Percentiles rank a stretch among this genome's conserved stretches.
These are phyloP conservation scores for Scleropages formosus DNA, from an alignment of 2,797 vertebrate species.

Conservation along the genomic window DNA sequence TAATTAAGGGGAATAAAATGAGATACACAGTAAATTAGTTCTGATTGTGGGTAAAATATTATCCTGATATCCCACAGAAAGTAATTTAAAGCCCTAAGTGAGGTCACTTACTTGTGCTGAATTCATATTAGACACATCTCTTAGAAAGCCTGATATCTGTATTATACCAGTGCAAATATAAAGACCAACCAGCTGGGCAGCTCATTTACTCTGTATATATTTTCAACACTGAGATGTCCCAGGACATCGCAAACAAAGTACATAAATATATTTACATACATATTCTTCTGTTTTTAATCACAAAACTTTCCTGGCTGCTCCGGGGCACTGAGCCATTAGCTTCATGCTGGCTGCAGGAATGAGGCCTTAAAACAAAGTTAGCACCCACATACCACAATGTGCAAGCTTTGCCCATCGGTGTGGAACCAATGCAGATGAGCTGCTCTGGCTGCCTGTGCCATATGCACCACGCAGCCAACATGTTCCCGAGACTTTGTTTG, in stretches of 20 bases:
- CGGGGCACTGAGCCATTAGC: background rate
- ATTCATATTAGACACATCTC: too few species aligned
- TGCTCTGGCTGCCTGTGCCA: background rate
- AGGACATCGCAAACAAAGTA: background rate
- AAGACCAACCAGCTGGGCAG: background rate
- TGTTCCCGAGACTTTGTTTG: background rate
- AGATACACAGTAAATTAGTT: too few species aligned
- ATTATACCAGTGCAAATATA: too few species aligned
- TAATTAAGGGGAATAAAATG: too few species aligned
- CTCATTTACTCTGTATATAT: background rate
- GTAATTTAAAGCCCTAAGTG: too few species aligned
- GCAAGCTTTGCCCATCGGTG: background rate
- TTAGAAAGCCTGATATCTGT: too few species aligned
- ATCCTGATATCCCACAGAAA: too few species aligned
- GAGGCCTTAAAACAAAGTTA: background rate
- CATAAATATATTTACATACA: too few species aligned
- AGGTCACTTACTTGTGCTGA: too few species aligned
- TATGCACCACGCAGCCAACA: background rate
- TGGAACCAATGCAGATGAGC: background rate
- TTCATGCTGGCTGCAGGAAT: slow-evolving; percentile 11
- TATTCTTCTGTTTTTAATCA: background rate
- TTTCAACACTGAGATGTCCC: background rate
- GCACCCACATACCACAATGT: background rate
- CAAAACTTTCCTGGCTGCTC: background rate
- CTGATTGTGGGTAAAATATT: too few species aligned